These are phyloP conservation scores for Todus mexicanus DNA, from an alignment of 2,797 vertebrate species.

Conservation along the genomic window DNA sequence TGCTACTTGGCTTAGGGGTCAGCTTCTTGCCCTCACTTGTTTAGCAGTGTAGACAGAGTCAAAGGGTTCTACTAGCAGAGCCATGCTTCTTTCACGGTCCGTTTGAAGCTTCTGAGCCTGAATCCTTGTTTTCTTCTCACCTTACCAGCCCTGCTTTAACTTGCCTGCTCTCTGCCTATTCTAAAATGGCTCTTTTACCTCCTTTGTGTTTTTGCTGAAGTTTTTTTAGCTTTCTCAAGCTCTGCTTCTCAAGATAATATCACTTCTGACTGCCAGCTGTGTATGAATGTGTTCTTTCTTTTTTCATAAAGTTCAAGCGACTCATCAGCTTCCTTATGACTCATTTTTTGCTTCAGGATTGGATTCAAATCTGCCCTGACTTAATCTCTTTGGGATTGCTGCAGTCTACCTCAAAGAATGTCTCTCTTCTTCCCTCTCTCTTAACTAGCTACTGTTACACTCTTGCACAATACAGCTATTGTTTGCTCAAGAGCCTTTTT, in stretches of 20 bases:
- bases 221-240: constrained; percentile 37
- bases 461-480: constrained; percentile 58
- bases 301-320: constrained; percentile 45
- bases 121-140: neutral
- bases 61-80: neutral
- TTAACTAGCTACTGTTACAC: constrained; percentile 56
- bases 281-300: constrained; percentile 26
- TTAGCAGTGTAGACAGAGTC: neutral
- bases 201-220: neutral
- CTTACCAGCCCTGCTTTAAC: neutral
- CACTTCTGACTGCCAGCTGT: constrained; percentile 54
- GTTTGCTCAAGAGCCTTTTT: constrained; percentile 53
- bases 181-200: neutral
- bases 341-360: constrained; percentile 59
- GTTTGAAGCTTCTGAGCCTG: neutral
- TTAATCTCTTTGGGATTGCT: constrained; percentile 58
- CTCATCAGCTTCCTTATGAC: constrained; percentile 63
- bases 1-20: neutral
- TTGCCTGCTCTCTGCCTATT: neutral
- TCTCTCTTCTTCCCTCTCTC: constrained; percentile 48
- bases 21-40: neutral
- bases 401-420: constrained; percentile 63
- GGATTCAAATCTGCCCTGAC: constrained; percentile 53
- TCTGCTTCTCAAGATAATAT: constrained; percentile 43
- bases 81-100: neutral